Percentiles rank a stretch among this genome's conserved stretches.
These are phyloP conservation scores for Liposcelis brunnea DNA, from an alignment of 2,888 invertebrate species.

Conservation along the genomic window DNA sequence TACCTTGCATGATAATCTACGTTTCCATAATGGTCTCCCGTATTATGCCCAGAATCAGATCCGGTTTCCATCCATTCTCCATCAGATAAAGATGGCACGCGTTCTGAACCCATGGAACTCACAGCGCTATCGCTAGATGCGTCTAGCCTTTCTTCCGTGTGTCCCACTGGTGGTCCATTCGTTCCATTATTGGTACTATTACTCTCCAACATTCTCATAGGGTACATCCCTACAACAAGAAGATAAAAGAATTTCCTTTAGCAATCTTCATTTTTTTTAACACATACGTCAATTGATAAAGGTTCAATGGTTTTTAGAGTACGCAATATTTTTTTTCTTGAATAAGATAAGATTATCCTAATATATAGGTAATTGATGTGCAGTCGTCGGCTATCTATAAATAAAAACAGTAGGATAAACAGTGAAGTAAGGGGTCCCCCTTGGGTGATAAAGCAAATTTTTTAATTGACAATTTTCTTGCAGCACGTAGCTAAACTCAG, in stretches of 20 bases:
- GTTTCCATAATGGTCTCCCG: conserved; percentile 38
- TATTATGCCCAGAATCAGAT: conserved; percentile 57
- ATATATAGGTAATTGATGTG: too few relatives aligned
- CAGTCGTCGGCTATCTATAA: too few relatives aligned
- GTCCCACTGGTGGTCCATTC: conserved; percentile 18
- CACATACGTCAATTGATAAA: not conserved
- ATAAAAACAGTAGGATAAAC: too few relatives aligned
- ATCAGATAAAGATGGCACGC: conserved; percentile 73
- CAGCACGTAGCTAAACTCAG: too few relatives aligned
- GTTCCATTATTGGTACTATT: conserved; percentile 16
- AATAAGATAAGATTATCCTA: too few relatives aligned
- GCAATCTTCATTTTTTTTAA: not conserved
- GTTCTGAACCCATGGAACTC: conserved; percentile 82
- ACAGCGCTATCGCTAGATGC: conserved; percentile 83
- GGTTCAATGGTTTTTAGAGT: conserved; percentile 16
- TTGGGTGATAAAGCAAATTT: too few relatives aligned
- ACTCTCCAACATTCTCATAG: conserved; percentile 64
- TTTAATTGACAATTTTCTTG: too few relatives aligned
- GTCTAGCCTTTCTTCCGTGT: conserved; percentile 49
- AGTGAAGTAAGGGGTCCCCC: too few relatives aligned
- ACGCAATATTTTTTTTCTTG: too few relatives aligned
- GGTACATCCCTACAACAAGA: conserved; percentile 55
- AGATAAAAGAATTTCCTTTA: not conserved
- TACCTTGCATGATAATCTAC: conserved; percentile 50
- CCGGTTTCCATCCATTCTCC: conserved; percentile 82